A percentile compares a stretch with the other conserved stretches of the same genome.
Conservation (phyloP, 92 coral and sea anemone genomes). For the Micromussa lordhowensis region DNA sequence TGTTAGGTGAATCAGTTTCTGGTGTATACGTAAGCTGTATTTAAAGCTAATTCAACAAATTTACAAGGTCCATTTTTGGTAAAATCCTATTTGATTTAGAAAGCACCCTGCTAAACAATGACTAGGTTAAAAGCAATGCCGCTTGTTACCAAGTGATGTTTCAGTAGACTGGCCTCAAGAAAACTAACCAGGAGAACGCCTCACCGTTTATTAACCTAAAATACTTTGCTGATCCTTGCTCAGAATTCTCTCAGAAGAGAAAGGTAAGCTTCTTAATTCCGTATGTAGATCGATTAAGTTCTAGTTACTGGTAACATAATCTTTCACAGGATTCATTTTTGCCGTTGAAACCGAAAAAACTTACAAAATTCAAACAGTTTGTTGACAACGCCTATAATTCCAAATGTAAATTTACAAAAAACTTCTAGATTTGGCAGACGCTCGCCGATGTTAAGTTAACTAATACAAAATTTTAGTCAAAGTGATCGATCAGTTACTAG, state of each 20-base stretch:
- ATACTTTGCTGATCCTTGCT: not conserved
- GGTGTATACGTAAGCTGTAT: not conserved
- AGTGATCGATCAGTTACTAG: not conserved
- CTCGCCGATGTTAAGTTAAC: not conserved
- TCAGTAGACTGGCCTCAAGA: not conserved
- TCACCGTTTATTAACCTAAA: not conserved
- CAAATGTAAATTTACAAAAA: not conserved
- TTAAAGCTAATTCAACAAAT: not conserved
- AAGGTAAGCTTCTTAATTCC: not conserved
- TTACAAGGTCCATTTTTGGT: conserved; percentile 6
- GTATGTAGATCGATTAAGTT: not conserved
- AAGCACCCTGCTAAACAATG: not conserved
- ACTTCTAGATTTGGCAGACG: not conserved
- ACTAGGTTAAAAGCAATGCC: not conserved
- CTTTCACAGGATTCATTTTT: not conserved
- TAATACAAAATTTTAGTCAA: not conserved
- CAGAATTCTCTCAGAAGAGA: not conserved
- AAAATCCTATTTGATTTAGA: not conserved
- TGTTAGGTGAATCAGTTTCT: not conserved
- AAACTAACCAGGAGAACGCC: not conserved
- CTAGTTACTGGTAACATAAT: not conserved
- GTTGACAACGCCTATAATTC: not conserved
- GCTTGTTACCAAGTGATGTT: not conserved
- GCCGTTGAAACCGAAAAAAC: not conserved
- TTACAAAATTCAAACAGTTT: not conserved